Evolutionary conservation across 23 tunicate species (phyloP).

Genomic region (Phallusia fumigata): DNA sequence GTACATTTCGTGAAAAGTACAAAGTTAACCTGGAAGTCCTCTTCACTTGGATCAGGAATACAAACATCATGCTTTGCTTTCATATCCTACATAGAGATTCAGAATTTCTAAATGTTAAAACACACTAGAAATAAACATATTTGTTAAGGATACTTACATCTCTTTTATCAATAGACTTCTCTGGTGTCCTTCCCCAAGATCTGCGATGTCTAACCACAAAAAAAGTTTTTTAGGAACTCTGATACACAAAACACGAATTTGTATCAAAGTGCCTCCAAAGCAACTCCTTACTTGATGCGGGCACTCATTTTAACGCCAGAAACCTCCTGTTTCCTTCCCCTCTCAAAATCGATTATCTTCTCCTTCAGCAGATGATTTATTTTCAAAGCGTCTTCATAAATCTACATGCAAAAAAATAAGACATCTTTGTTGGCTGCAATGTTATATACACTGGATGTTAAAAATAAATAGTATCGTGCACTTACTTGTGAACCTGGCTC

Average conservation of each 20-base stretch:
- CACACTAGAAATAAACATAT: not conserved
- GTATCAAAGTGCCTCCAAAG: not conserved
- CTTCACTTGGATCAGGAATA: slow-evolving; percentile 23
- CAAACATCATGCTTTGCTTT: slow-evolving; percentile 50
- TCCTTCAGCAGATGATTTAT: slow-evolving; percentile 56
- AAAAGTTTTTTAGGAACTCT: not conserved
- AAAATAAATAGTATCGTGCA: too few relatives aligned
- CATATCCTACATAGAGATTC: not conserved
- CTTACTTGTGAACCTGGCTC: slow-evolving; percentile 86
- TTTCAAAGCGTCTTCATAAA: slow-evolving; percentile 73
- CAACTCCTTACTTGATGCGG: slow-evolving; percentile 53
- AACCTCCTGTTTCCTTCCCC: slow-evolving; percentile 33
- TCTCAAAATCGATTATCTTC: slow-evolving; percentile 48
- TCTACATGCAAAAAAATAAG: slow-evolving; percentile 26
- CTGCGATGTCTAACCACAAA: slow-evolving; percentile 22
- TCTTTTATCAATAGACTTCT: slow-evolving; percentile 7
- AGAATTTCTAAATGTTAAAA: too few relatives aligned
- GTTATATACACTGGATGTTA: too few relatives aligned
- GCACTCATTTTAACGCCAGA: slow-evolving; percentile 70
- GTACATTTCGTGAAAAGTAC: too few relatives aligned
- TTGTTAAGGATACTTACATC: not conserved
- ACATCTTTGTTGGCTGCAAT: too few relatives aligned
- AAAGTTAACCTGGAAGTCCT: slow-evolving; percentile 44
- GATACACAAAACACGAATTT: not conserved
- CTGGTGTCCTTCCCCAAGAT: slow-evolving; percentile 31